Percentiles rank a stretch among this genome's conserved stretches.
Conservation (phyloP, 2,113 vertebrate genomes). For the Drymodes brunneopygia region DNA sequence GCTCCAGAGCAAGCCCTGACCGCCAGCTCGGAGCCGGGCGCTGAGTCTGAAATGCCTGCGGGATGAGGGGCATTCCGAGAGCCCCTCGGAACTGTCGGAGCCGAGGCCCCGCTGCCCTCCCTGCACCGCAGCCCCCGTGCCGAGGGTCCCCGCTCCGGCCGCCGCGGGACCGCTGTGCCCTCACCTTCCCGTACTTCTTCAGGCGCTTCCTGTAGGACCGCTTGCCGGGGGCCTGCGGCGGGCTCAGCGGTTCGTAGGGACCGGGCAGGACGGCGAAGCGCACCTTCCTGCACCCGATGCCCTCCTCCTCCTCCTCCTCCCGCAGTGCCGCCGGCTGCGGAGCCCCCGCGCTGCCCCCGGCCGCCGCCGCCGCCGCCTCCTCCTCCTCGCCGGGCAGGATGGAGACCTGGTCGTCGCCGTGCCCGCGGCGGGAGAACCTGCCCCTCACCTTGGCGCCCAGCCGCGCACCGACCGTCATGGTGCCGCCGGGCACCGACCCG, state of each 20-base stretch:
- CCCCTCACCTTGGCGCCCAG: constrained; percentile 12
- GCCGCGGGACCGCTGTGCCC: not conserved
- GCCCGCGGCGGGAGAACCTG: not conserved
- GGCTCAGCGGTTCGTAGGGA: constrained; percentile 61
- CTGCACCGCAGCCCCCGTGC: not conserved
- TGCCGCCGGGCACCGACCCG: not conserved
- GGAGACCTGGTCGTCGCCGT: not conserved
- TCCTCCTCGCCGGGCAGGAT: constrained; percentile 14
- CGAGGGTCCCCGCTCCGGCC: not conserved
- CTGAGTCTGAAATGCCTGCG: fast-evolving
- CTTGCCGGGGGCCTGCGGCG: not conserved
- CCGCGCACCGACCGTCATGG: constrained; percentile 60
- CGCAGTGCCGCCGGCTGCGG: not conserved
- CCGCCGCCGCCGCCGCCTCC: not conserved
- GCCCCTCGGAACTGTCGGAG: not conserved
- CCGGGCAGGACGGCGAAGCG: constrained; percentile 62
- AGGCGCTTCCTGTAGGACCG: constrained; percentile 45
- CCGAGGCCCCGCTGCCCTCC: not conserved
- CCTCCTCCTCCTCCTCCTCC: not conserved
- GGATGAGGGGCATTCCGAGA: not conserved
- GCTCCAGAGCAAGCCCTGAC: not conserved
- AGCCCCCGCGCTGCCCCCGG: not conserved
- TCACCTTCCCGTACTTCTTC: constrained; percentile 76
- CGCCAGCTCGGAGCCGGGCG: not conserved
- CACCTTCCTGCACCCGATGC: not conserved